phyloP scores from a whole-genome alignment of 2,888 invertebrate species.

The Heliconius aoede region DNA sequence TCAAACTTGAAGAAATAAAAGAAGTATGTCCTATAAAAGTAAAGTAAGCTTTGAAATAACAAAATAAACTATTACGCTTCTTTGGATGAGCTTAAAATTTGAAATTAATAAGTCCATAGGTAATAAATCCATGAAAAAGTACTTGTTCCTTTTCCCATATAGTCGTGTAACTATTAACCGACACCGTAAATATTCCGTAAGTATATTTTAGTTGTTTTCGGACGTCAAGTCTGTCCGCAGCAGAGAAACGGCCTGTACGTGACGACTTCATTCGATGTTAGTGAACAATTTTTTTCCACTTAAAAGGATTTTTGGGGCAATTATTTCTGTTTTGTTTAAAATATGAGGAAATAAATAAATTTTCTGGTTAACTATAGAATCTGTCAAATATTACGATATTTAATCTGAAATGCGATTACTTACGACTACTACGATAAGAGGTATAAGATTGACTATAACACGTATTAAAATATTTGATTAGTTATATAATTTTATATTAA shows the following conservation, averaged over 20 bases:
- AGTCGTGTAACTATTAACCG: conserved; percentile 17
- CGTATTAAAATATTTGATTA: no score
- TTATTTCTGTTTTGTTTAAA: not conserved
- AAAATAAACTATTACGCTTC: not conserved
- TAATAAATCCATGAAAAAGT: not conserved
- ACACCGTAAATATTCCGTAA: conserved; percentile 36
- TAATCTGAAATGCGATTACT: no score
- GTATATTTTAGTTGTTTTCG: conserved; percentile 55
- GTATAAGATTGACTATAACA: no score
- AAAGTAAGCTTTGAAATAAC: not conserved
- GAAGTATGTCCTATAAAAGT: not conserved
- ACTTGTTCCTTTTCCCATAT: not conserved
- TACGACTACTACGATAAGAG: no score
- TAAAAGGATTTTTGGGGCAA: conserved; percentile 21
- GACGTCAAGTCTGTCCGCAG: conserved; percentile 44
- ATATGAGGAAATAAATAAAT: not conserved
- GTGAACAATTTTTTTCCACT: conserved; percentile 50
- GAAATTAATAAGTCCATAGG: no score
- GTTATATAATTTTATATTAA: no score
- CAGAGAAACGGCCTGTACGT: conserved; percentile 67
- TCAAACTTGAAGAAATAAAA: not conserved
- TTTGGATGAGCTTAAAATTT: no score
- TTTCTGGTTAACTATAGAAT: not conserved
- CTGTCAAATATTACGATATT: no score
- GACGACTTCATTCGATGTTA: conserved; percentile 58